Evolutionary conservation across 2,797 vertebrate species (phyloP).

Genomic region (Harpagifer antarcticus): DNA sequence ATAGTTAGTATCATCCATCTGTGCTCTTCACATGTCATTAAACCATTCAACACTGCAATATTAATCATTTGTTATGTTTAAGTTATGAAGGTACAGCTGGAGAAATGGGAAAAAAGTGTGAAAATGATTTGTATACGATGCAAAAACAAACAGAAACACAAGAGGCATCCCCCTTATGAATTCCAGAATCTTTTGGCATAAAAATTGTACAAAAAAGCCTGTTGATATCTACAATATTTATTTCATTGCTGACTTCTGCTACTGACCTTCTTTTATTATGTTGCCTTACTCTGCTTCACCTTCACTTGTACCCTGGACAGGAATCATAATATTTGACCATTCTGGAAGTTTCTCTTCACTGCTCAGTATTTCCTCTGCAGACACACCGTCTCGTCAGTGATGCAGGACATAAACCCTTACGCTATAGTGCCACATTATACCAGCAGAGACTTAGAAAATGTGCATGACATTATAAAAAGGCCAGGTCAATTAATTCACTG

Average conservation of each 20-base stretch:
- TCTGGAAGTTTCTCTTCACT: neutral
- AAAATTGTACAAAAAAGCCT: no score
- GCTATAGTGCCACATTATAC: neutral
- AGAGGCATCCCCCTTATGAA: no score
- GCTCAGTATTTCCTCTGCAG: neutral
- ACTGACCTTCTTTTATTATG: neutral
- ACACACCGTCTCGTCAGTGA: neutral
- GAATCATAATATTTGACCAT: neutral
- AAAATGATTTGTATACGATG: no score
- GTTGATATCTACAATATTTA: neutral
- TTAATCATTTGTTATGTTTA: no score
- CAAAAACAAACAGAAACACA: no score
- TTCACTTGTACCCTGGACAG: neutral
- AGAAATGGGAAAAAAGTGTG: no score
- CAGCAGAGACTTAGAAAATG: neutral
- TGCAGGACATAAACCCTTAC: neutral
- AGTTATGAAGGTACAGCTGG: no score
- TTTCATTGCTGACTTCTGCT: neutral
- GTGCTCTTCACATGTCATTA: neutral
- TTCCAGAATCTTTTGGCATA: no score
- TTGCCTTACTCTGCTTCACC: neutral
- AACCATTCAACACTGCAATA: neutral
- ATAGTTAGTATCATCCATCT: neutral
- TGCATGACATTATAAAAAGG: neutral
- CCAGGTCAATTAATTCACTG: slow-evolving; percentile 6